phyloP scores from a whole-genome alignment of 1,140 invertebrate species.

The Gonatopus flavifemur region DNA sequence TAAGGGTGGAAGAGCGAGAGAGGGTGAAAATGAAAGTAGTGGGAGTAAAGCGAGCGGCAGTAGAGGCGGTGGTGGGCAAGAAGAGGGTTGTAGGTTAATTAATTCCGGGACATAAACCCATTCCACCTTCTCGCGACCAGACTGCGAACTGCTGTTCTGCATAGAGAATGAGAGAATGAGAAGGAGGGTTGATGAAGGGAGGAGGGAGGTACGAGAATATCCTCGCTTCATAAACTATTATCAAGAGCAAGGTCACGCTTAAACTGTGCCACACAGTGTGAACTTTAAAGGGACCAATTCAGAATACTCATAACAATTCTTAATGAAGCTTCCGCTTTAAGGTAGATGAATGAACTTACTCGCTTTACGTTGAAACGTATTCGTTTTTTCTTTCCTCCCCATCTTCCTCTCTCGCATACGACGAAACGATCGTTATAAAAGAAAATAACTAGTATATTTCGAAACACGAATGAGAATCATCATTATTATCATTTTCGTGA shows the following conservation, averaged over 20 bases:
- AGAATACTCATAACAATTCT: slow-evolving; percentile 21
- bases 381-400: no score
- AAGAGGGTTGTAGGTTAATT: slow-evolving; percentile 52
- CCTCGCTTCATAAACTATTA: slow-evolving; percentile 53
- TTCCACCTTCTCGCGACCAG: slow-evolving; percentile 29
- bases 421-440: no score
- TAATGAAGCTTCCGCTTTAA: slow-evolving; percentile 29
- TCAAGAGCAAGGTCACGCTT: slow-evolving; percentile 51
- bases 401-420: no score
- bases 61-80: slow-evolving; percentile 24
- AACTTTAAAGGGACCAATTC: slow-evolving; percentile 44
- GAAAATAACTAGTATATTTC: no score
- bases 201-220: no score
- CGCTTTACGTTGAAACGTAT: background rate
- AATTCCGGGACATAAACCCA: slow-evolving; percentile 53
- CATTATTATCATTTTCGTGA: no score
- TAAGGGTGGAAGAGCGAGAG: slow-evolving; percentile 7
- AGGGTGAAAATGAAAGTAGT: slow-evolving; percentile 3
- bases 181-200: background rate
- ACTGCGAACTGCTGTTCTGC: slow-evolving; percentile 25
- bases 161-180: slow-evolving; percentile 21
- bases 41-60: slow-evolving; percentile 19
- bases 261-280: slow-evolving; percentile 49
- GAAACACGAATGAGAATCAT: no score
- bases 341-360: background rate